Base-by-base conservation (phyloP, 1,140 invertebrate genomes). In the Aphis gossypii region DNA sequence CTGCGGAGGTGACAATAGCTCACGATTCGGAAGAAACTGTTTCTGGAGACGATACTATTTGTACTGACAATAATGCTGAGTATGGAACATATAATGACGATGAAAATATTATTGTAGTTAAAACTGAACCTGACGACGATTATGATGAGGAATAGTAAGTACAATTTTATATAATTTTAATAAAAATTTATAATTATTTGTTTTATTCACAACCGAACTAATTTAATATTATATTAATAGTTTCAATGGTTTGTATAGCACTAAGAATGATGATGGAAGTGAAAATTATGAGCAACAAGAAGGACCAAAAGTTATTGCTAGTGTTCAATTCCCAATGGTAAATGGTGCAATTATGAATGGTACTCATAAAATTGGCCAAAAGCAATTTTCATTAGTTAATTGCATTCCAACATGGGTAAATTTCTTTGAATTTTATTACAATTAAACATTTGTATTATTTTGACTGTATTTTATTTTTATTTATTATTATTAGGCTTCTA, bases 401-500 rank as follows among this genome's bases (percentile, higher is more conserved):
- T 93, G 82, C 35, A 93, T 93, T 93, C 92, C 92, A 21, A 86
- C 92, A 23, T 86, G 92, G 92, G 92, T 93, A 86, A 93, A n/a
- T 30, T 25, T 92, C 11, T 35, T 30, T 92, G 48, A 51, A 51
- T 51, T 38, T 38, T 0, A 38, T 44, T 46, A 82, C n/a, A 90
- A 41, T 41, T 18, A 11, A 60, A 60, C 25, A 60, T 11, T 7
- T 25, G 0, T 21, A 20, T 90, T 41, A n/a, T 82, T 25, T 38
- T 25, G 11, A 83, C 23, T 11, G 14, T 25, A 83, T 83, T 56
- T 7, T 54, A 54, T 84, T 51, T 14, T 41, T 41, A 41, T 41
- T 41, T 54, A 30, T 93, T 84, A 54, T 44, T 21, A 46, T 48
- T 46, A 93, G 92, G 76, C 51, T 41, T 93, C 92, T 11, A 96